Base-by-base conservation (phyloP, 2,113 vertebrate genomes). In the Heliornis fulica region DNA sequence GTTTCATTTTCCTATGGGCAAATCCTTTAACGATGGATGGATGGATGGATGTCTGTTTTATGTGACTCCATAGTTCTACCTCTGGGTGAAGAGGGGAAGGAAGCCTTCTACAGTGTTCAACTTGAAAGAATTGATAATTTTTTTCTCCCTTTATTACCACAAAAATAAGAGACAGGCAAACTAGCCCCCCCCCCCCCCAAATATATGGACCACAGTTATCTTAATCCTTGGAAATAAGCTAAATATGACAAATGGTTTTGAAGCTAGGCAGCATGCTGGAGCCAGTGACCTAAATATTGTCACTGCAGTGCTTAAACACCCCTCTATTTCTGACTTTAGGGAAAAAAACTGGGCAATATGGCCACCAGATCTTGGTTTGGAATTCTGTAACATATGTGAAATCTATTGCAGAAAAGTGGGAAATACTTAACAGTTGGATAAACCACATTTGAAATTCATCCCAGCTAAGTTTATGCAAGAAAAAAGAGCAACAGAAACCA, bases 371-470 rank as follows among this genome's bases (percentile, higher is more conserved):
- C 97, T 95, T 95, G 97, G 97, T 97, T 96, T 97, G 89, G 97
- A 96, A 96, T 98, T 97, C 96, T 97, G 93, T 86, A 98, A 96
- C 97, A 98, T 97, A 98, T 98, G 97, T 97, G 97, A 97, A 97
- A 97, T 92, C 96, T 97, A 97, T 95, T 97, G 97, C 97, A 97
- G 95, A 96, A 95, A 98, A 97, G 97, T 98, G 97, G 98, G 97
- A 98, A 98, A 98, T 96, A 97, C 96, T 96, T 97, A 97, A 97
- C 98, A 97, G 97, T 98, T 97, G 97, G 97, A 98, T 96, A 98
- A 98, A 98, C 96, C 97, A 97, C 97, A 98, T 97, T 98, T 98
- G 98, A 98, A 98, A 98, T 97, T 90, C 97, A 96, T 97, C 98
- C 97, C 98, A 98, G 98, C 89, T 91, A 96, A 98, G 97, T 88